Conservation (phyloP, 2,888 invertebrate species). For the Neoascia interrupta region DNA sequence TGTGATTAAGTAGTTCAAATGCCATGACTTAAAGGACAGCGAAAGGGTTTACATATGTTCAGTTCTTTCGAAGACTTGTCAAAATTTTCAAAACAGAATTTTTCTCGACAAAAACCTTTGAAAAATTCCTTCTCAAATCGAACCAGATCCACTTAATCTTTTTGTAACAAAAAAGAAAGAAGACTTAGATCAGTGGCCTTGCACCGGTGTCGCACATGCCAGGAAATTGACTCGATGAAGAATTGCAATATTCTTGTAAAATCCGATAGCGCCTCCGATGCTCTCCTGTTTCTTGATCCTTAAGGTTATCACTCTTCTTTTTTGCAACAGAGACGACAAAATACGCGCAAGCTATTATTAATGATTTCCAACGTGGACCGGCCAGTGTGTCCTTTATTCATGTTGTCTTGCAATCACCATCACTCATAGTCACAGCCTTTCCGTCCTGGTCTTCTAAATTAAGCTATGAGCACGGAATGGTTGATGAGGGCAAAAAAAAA, state of each 20-base stretch:
- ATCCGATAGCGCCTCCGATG: conserved; percentile 62
- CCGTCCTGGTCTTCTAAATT: conserved; percentile 58
- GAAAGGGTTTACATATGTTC: no score
- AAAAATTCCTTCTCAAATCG: no score
- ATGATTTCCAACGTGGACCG: conserved; percentile 51
- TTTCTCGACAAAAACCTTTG: no score
- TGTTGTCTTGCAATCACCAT: conserved; percentile 67
- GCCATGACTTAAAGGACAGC: no score
- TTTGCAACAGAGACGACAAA: conserved; percentile 51
- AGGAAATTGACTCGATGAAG: conserved; percentile 67
- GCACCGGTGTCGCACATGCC: conserved; percentile 57
- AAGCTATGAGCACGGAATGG: conserved; percentile 72
- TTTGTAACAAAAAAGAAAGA: no score
- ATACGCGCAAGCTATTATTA: conserved; percentile 66
- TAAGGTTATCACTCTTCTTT: conserved; percentile 13
- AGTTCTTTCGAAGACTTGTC: no score
- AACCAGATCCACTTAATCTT: no score
- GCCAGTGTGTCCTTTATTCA: conserved; percentile 66
- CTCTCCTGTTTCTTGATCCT: no score
- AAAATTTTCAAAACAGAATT: no score
- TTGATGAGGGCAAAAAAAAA: conserved; percentile 18
- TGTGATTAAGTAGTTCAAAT: no score
- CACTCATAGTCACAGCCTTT: conserved; percentile 66
- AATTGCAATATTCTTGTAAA: conserved; percentile 62
- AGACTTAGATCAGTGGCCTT: conserved; percentile 52